Evolutionary conservation across 2,888 invertebrate species (phyloP).

Genomic region (Bruchidius siliquastri): DNA sequence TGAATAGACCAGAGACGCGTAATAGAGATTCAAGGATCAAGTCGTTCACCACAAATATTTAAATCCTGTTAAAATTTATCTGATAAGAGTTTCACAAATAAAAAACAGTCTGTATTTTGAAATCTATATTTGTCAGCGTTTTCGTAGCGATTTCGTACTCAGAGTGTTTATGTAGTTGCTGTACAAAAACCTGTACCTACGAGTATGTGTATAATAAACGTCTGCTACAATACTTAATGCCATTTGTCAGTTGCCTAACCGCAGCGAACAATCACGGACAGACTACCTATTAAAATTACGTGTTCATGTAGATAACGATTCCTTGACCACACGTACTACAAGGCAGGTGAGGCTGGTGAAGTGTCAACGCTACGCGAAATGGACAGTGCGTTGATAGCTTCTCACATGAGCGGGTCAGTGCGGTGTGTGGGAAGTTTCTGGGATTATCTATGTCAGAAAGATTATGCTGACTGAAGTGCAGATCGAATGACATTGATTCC

Average conservation of each 20-base stretch:
- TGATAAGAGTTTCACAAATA: too few species aligned
- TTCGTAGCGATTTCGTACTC: neutral
- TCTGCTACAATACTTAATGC: neutral
- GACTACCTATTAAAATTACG: neutral
- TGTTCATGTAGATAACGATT: neutral
- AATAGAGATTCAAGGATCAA: too few species aligned
- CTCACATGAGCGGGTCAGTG: neutral
- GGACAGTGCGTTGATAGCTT: neutral
- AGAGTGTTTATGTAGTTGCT: neutral
- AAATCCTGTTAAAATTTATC: too few species aligned
- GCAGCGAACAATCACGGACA: neutral
- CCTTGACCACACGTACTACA: neutral
- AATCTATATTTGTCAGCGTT: too few species aligned
- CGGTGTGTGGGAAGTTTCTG: neutral
- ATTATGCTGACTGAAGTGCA: too few species aligned
- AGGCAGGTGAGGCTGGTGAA: neutral
- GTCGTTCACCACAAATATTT: too few species aligned
- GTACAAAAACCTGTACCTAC: neutral
- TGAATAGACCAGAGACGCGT: too few species aligned
- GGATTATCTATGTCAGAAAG: too few species aligned
- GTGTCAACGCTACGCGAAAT: neutral
- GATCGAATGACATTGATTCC: too few species aligned
- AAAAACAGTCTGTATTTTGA: too few species aligned
- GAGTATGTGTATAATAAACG: neutral
- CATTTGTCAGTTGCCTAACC: neutral